These are phyloP conservation scores for Ambastaia sidthimunki DNA, from an alignment of 2,797 vertebrate genomes.

Conservation along the genomic window DNA sequence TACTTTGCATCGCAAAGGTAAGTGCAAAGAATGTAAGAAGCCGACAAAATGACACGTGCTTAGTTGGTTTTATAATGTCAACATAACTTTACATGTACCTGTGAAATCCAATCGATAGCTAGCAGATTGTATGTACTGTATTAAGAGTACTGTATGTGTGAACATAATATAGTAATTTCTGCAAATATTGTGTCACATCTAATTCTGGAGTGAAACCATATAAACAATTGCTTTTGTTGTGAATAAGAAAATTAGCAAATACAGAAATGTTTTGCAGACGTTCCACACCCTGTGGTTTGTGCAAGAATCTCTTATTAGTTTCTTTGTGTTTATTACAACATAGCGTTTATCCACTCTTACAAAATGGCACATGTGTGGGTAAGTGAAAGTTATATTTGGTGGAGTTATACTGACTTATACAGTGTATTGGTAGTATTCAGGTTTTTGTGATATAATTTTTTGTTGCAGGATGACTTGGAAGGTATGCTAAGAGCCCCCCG, in stretches of 20 bases:
- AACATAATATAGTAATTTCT: neutral
- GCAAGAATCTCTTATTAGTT: no score
- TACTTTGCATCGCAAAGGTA: conserved; percentile 4
- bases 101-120: no score
- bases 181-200: neutral
- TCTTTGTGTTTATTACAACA: neutral
- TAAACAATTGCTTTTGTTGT: no score
- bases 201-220: neutral
- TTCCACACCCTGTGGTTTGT: no score
- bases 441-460: no score
- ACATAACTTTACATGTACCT: no score
- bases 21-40: neutral
- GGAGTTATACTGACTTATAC: neutral
- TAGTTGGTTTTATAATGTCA: no score
- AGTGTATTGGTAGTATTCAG: neutral
- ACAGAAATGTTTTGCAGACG: no score
- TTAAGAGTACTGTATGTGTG: no score
- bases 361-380: conserved; percentile 69
- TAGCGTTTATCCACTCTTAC: neutral
- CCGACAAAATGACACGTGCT: neutral
- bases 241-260: no score
- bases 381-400: conserved; percentile 14
- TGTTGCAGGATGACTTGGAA: conserved; percentile 69
- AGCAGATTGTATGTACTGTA: no score
- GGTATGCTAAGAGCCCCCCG: conserved; percentile 52